phyloP scores from a whole-genome alignment of 2,888 invertebrate species.

The Achlya flavicornis region DNA sequence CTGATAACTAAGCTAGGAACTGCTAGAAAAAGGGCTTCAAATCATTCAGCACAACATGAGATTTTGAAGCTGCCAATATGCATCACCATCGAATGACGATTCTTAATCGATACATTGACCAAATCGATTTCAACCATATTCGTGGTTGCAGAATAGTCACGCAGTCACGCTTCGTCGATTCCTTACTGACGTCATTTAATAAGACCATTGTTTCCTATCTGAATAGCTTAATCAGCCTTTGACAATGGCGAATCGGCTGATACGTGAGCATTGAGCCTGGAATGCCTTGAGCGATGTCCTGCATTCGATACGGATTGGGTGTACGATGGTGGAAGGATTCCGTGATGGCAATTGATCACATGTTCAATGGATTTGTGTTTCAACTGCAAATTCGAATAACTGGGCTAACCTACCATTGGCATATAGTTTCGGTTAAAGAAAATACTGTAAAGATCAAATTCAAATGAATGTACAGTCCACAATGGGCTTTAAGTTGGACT shows the following conservation, averaged over 20 bases:
- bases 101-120: background rate
- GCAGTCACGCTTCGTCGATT: slow-evolving; percentile 4
- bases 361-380: background rate
- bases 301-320: slow-evolving; percentile 10
- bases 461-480: no score
- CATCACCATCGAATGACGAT: background rate
- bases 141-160: slow-evolving; percentile 5
- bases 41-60: no score
- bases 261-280: slow-evolving; percentile 20
- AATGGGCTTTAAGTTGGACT: no score
- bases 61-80: no score
- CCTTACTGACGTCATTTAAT: slow-evolving; percentile 35
- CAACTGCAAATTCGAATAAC: no score
- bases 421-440: no score
- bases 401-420: no score
- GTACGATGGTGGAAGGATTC: background rate
- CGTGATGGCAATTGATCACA: background rate
- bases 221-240: slow-evolving; percentile 47
- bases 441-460: no score
- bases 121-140: background rate
- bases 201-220: slow-evolving; percentile 43
- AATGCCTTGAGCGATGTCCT: slow-evolving; percentile 17
- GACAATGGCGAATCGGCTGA: slow-evolving; percentile 30
- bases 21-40: no score
- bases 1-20: no score